phyloP scores from a whole-genome alignment of 2,797 vertebrate genomes.

The Synanceia verrucosa region DNA sequence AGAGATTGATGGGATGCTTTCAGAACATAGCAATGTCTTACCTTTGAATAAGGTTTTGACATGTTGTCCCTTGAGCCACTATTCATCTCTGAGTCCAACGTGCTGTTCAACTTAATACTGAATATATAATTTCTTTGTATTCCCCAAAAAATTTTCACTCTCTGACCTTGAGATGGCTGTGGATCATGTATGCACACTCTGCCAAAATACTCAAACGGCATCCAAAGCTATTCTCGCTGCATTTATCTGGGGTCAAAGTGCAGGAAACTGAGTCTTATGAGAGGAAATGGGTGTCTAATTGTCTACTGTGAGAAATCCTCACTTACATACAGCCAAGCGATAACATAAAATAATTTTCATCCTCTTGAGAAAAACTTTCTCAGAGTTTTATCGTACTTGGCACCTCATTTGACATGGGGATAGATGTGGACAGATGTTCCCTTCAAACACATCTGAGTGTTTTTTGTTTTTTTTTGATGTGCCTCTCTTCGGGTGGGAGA shows the following conservation, averaged over 20 bases:
- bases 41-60: slow-evolving; percentile 33
- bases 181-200: slow-evolving; percentile 7
- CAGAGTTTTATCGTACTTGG: slow-evolving; percentile 58
- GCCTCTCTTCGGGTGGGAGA: slow-evolving; percentile 33
- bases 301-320: slow-evolving; percentile 12
- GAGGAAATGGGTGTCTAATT: slow-evolving; percentile 44
- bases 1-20: slow-evolving; percentile 8
- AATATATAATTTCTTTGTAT: slow-evolving; percentile 26
- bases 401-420: slow-evolving; percentile 45
- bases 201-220: slow-evolving; percentile 44
- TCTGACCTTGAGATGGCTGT: slow-evolving; percentile 22
- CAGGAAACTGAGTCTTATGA: slow-evolving; percentile 14
- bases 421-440: slow-evolving; percentile 59
- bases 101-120: slow-evolving; percentile 16
- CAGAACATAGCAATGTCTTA: slow-evolving; percentile 16
- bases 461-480: slow-evolving; percentile 30
- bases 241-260: slow-evolving; percentile 4
- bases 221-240: slow-evolving; percentile 24
- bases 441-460: slow-evolving; percentile 54
- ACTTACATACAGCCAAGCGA: slow-evolving; percentile 1
- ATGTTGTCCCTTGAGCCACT: slow-evolving; percentile 19
- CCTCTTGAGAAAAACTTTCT: slow-evolving; percentile 23
- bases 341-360: slow-evolving; percentile 22
- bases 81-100: slow-evolving; percentile 13
- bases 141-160: slow-evolving; percentile 36